Evolutionary conservation across 2,113 vertebrate species (phyloP).

Genomic region (Esox niger): DNA sequence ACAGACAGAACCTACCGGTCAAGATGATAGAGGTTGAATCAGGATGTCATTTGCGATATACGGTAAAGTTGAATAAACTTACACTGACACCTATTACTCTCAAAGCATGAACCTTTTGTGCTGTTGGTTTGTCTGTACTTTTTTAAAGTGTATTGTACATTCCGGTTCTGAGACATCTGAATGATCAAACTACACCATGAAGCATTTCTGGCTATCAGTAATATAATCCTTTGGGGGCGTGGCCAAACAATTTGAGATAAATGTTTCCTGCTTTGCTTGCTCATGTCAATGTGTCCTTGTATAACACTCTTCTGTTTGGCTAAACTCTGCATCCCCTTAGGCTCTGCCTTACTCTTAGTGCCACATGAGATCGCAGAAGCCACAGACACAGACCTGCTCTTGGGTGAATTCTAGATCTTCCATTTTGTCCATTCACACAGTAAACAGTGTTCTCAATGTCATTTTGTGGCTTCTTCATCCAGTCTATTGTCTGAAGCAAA

Average conservation of each 20-base stretch:
- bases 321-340: neutral
- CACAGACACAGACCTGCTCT: conserved; percentile 8
- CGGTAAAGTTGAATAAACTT: neutral
- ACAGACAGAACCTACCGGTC: neutral
- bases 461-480: conserved; percentile 6
- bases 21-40: neutral
- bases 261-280: conserved; percentile 32
- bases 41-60: neutral
- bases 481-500: too few relatives aligned
- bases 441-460: neutral
- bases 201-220: conserved; percentile 7
- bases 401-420: conserved; percentile 12
- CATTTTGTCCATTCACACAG: conserved; percentile 9
- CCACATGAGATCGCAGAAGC: neutral
- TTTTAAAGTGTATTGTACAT: too few relatives aligned
- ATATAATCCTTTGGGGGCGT: conserved; percentile 25
- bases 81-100: neutral
- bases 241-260: conserved; percentile 41
- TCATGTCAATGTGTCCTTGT: conserved; percentile 2
- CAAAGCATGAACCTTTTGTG: neutral
- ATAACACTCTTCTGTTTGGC: conserved; percentile 3
- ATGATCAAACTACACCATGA: conserved; percentile 8
- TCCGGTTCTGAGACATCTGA: neutral
- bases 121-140: neutral
- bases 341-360: neutral